phyloP scores from a whole-genome alignment of 2,888 invertebrate genomes.

The Tryphoninae sp. region DNA sequence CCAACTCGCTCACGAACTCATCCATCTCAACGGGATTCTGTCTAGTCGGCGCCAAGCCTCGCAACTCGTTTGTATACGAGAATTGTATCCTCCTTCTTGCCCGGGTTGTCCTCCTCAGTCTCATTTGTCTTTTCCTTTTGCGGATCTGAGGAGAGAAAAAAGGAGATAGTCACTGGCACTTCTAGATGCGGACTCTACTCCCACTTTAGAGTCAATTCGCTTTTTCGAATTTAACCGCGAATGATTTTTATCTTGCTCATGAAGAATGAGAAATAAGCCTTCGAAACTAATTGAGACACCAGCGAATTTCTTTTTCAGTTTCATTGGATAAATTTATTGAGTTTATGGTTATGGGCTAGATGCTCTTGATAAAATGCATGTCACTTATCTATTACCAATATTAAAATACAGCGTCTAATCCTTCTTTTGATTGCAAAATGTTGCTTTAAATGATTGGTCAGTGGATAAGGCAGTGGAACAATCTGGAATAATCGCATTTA shows the following conservation, averaged over 20 bases:
- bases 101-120: slow-evolving; percentile 38
- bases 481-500: no score
- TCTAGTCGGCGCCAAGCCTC: slow-evolving; percentile 67
- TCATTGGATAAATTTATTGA: no score
- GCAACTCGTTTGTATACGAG: slow-evolving; percentile 65
- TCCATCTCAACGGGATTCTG: slow-evolving; percentile 64
- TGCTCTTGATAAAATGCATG: no score
- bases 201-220: not conserved
- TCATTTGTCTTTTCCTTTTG: slow-evolving; percentile 23
- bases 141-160: not conserved
- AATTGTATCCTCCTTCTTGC: slow-evolving; percentile 51
- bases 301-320: not conserved
- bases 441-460: no score
- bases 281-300: not conserved
- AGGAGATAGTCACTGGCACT: slow-evolving; percentile 1
- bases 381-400: no score
- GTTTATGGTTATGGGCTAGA: no score
- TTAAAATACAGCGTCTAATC: no score
- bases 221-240: not conserved
- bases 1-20: slow-evolving; percentile 53
- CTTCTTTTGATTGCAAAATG: no score
- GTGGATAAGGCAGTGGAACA: no score
- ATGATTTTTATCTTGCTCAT: not conserved
- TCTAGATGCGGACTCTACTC: not conserved
- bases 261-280: not conserved